phyloP scores from a whole-genome alignment of 2,888 invertebrate species.

The Pyrrhia umbra region DNA sequence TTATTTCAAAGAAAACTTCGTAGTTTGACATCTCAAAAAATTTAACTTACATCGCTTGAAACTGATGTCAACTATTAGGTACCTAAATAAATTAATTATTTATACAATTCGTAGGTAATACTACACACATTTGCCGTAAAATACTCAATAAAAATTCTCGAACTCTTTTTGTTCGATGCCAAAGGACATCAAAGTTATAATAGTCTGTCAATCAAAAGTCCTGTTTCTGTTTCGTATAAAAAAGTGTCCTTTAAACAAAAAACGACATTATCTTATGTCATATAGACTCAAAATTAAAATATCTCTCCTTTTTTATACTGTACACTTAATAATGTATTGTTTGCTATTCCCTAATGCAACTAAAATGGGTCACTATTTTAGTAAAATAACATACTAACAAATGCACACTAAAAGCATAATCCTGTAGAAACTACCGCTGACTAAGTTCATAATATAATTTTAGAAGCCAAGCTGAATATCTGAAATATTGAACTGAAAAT shows the following conservation, averaged over 20 bases:
- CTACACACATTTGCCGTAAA: not conserved
- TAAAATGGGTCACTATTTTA: not conserved
- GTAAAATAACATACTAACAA: not conserved
- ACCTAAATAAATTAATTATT: too few relatives aligned
- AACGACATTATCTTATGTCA: too few relatives aligned
- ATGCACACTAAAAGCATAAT: conserved; percentile 25
- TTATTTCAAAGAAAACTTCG: too few relatives aligned
- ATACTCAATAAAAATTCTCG: not conserved
- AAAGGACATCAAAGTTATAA: not conserved
- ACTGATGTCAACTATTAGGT: too few relatives aligned
- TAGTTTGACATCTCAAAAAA: too few relatives aligned
- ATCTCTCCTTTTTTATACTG: too few relatives aligned
- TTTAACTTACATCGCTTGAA: too few relatives aligned
- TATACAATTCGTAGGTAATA: too few relatives aligned
- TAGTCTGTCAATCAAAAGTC: not conserved
- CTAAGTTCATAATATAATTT: not conserved
- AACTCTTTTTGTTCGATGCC: not conserved
- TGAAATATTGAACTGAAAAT: conserved; percentile 21
- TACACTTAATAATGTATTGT: not conserved
- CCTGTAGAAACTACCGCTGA: conserved; percentile 9
- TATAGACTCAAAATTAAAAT: too few relatives aligned
- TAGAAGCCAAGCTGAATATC: not conserved
- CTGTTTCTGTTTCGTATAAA: not conserved
- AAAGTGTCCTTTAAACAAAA: not conserved
- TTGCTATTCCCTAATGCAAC: not conserved